Conservation (phyloP, 2,113 vertebrate species). For the Limnothrissa miodon region DNA sequence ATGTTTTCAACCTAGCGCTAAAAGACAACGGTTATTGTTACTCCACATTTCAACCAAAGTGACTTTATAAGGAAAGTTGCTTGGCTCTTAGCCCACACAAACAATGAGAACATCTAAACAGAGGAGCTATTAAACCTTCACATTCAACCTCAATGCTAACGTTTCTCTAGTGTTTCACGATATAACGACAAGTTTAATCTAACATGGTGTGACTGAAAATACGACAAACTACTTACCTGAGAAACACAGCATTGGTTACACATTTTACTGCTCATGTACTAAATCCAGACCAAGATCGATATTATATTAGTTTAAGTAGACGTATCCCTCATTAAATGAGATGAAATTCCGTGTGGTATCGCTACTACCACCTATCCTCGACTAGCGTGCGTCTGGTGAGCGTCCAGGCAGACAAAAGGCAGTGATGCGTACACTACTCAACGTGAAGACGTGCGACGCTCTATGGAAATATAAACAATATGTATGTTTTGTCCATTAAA, state of each 20-base stretch:
- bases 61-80: not conserved
- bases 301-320: not conserved
- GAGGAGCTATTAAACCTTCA: not conserved
- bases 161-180: not conserved
- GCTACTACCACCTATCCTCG: conserved; percentile 5
- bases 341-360: conserved; percentile 42
- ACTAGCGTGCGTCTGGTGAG: not conserved
- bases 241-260: conserved; percentile 67
- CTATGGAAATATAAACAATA: not conserved
- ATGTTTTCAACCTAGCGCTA: not conserved
- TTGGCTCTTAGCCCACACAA: not conserved
- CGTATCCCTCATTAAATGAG: conserved; percentile 37
- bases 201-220: not conserved
- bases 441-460: not conserved
- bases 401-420: conserved; percentile 15
- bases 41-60: not conserved
- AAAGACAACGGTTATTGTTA: not conserved
- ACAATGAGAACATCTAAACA: not conserved
- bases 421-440: not conserved
- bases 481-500: not conserved
- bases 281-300: conserved; percentile 23
- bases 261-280: conserved; percentile 46
- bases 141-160: not conserved
- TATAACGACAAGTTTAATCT: not conserved
- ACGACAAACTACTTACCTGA: conserved; percentile 62